Base-by-base conservation (phyloP, 92 coral and sea anemone species). In the Phenganax marumi region DNA sequence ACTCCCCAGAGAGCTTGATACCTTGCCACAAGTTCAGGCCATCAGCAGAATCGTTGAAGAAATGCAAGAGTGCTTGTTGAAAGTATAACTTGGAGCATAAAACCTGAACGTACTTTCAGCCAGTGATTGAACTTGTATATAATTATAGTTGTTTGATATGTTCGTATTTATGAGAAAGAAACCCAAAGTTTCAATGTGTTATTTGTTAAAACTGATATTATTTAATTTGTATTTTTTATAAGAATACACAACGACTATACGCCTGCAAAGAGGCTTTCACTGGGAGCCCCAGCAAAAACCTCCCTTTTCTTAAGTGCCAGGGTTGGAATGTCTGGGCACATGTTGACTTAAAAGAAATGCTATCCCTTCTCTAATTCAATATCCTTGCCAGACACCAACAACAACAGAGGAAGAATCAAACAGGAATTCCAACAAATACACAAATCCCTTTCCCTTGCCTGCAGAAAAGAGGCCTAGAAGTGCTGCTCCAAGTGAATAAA, bases 1-100 rank as follows among this genome's bases (percentile, higher is more conserved):
- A 33, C 43, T 33, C 43, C 43, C 43, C 43, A 33, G 43, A 33
- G 43, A 33, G 43, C 43, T 33, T 33, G 43, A 33, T 33, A 2
- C 43, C 43, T 33, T 33, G 43, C 43, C 43, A 33, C 43, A 33
- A 33, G 43, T 33, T 33, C 43, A 33, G 5, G 43, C 43, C 43
- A 33, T 33, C 43, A 56, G 63, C 63, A 50, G 75, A 75, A 48
- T 76, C 73, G 84, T 33, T 84, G 73, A 84, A 49, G 33, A 84
- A 83, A 58, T 83, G 82, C 61, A 55, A 73, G 81, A 81, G 66
- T 81, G 82, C 81, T 52, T 82, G 86, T 65, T 43, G 86, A 56
- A 56, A 81, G 52, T 26, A 72, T 58, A 82, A 73, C 55, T 53
- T 73, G 82, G 22, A 56, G 26, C 81, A 82, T 81, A 82, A 52